Evolutionary conservation across 1,140 invertebrate genomes (phyloP).

Genomic region (Ceratosolen solmsi): DNA sequence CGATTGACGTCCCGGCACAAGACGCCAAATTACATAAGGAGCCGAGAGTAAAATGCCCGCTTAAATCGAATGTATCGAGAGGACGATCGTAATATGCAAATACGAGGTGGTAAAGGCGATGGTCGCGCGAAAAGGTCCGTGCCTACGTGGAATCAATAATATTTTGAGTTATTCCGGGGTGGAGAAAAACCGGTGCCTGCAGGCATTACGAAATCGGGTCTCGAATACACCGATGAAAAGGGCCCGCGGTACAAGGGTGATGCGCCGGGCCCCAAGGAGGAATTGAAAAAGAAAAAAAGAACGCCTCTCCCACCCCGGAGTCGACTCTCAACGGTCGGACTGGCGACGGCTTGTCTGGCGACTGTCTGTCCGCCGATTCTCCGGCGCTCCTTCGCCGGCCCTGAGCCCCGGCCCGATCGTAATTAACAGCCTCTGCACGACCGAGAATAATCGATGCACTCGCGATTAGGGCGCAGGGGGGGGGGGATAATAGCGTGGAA

Average conservation of each 20-base stretch:
- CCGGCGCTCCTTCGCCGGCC: neutral
- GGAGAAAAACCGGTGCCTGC: neutral
- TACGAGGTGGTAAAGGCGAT: neutral
- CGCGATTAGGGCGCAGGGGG: neutral
- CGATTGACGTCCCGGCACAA: neutral
- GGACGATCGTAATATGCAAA: conserved; percentile 20
- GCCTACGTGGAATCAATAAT: conserved; percentile 27
- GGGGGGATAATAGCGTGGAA: neutral
- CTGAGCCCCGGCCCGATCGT: conserved; percentile 25
- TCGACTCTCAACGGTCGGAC: conserved; percentile 50
- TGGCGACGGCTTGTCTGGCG: conserved; percentile 60
- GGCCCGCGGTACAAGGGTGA: neutral
- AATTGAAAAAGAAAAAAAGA: neutral
- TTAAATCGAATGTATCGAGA: neutral
- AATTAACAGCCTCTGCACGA: conserved; percentile 43
- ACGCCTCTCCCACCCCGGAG: neutral
- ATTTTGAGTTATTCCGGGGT: conserved; percentile 17
- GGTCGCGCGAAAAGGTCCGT: neutral
- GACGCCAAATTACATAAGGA: neutral
- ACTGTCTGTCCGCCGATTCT: conserved; percentile 55
- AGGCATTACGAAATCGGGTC: conserved; percentile 31
- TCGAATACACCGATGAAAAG: neutral
- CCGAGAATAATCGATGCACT: conserved; percentile 40
- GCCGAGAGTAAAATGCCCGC: neutral
- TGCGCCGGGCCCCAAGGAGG: neutral